phyloP scores from a whole-genome alignment of 2,888 invertebrate species.

The Tiliacea aurago region DNA sequence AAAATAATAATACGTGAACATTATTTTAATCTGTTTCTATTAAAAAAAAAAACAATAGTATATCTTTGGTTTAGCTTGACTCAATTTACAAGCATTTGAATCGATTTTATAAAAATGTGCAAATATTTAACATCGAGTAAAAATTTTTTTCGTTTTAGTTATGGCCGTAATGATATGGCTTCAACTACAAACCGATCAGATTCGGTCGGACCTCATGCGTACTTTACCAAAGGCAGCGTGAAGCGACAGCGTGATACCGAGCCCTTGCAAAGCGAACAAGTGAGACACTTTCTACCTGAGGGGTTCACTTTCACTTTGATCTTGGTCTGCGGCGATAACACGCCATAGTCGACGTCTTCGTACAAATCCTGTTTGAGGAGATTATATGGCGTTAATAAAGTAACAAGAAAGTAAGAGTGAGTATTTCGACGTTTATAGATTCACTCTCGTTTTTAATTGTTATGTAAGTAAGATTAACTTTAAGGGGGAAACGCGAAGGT shows the following conservation, averaged over 20 bases:
- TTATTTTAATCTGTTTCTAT: neutral
- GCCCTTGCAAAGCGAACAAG: slow-evolving; percentile 65
- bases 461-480: neutral
- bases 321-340: slow-evolving; percentile 95
- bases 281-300: slow-evolving; percentile 92
- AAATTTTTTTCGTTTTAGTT: neutral
- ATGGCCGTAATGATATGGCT: neutral
- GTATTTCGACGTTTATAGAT: slow-evolving; percentile 13
- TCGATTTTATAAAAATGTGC: neutral
- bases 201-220: slow-evolving; percentile 39
- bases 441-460: slow-evolving; percentile 13
- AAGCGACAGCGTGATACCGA: slow-evolving; percentile 58
- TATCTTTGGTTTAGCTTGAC: neutral
- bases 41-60: neutral
- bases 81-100: neutral
- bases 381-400: slow-evolving; percentile 43
- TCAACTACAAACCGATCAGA: neutral
- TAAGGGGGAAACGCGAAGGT: too few species aligned
- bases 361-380: slow-evolving; percentile 93
- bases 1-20: neutral
- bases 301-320: slow-evolving; percentile 98
- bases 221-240: slow-evolving; percentile 30
- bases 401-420: slow-evolving; percentile 29
- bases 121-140: neutral
- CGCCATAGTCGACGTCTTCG: slow-evolving; percentile 96